Evolutionary conservation across 37 sponge, comb jelly and placozoan species (phyloP).

Genomic region (Agelas oroides): DNA sequence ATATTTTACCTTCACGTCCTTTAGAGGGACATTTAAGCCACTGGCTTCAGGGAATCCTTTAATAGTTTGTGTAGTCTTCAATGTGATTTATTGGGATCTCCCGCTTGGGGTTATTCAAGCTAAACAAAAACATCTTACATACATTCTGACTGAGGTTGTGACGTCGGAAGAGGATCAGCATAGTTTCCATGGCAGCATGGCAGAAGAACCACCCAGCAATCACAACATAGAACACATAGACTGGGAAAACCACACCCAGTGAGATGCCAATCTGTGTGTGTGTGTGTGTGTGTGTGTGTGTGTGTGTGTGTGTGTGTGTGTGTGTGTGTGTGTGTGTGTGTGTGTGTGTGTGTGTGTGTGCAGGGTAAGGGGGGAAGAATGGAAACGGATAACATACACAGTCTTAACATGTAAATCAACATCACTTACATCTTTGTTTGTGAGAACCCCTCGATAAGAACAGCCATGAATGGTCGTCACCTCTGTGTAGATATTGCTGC

Average conservation of each 20-base stretch:
- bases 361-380: too few species aligned
- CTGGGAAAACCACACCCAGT: not conserved
- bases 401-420: too few species aligned
- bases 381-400: too few species aligned
- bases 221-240: conserved; percentile 33
- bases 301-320: conserved; percentile 26
- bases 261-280: conserved; percentile 32
- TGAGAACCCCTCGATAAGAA: conserved; percentile 1
- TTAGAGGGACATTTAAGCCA: too few species aligned
- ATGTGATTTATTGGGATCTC: too few species aligned
- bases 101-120: too few species aligned
- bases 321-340: not conserved
- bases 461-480: conserved; percentile 21
- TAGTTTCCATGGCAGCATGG: conserved; percentile 53
- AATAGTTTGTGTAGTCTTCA: too few species aligned
- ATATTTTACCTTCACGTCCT: too few species aligned
- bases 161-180: conserved; percentile 76
- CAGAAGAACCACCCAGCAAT: conserved; percentile 51
- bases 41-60: too few species aligned
- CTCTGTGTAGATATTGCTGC: conserved; percentile 31
- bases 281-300: not conserved
- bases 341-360: not conserved
- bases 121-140: too few species aligned
- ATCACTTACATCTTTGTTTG: conserved; percentile 46
- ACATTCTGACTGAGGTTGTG: conserved; percentile 39